These are phyloP conservation scores for Riparia riparia DNA, from an alignment of 2,113 vertebrate species.

Conservation along the genomic window DNA sequence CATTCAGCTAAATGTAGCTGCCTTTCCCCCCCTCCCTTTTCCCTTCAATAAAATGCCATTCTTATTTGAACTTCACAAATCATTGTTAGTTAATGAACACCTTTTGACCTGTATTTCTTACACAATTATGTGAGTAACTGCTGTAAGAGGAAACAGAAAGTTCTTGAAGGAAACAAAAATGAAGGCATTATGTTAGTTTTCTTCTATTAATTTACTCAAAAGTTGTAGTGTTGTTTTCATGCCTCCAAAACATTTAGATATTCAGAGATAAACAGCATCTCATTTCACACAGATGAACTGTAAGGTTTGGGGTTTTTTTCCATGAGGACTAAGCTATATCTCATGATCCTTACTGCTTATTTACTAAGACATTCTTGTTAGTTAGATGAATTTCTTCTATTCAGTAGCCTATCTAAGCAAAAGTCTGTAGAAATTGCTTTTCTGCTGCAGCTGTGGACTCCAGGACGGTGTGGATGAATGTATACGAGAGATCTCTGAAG, in stretches of 20 bases:
- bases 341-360: neutral
- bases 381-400: neutral
- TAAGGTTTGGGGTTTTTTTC: neutral
- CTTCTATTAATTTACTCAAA: neutral
- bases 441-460: too few species aligned
- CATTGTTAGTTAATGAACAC: constrained; percentile 12
- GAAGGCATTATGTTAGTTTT: neutral
- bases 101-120: neutral
- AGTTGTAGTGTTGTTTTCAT: neutral
- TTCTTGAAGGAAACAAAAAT: neutral
- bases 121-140: neutral
- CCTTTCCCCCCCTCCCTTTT: neutral
- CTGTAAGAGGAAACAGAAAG: neutral
- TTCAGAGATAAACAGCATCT: neutral
- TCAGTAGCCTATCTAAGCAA: neutral
- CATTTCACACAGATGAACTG: neutral
- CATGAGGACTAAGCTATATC: neutral
- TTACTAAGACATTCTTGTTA: neutral
- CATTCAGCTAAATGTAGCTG: neutral
- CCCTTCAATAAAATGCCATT: neutral
- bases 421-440: too few species aligned
- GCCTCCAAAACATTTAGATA: neutral
- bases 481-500: too few species aligned
- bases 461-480: too few species aligned
- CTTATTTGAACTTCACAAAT: constrained; percentile 4